A percentile compares a stretch with the other conserved stretches of the same genome.
phyloP scores from a whole-genome alignment of 2,113 vertebrate genomes.

The chimpanzee (Pan troglodytes) region DNA sequence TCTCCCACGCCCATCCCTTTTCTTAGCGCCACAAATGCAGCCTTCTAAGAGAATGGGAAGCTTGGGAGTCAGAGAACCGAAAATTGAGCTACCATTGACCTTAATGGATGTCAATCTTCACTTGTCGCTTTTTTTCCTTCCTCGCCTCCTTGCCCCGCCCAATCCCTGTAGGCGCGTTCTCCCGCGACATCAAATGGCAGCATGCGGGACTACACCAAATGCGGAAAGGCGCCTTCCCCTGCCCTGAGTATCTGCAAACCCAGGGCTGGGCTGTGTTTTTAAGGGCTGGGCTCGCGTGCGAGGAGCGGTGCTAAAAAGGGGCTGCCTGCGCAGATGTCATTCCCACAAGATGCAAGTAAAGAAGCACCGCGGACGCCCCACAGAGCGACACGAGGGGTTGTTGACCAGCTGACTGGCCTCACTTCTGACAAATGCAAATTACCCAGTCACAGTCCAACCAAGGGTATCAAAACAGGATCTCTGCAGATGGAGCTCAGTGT shows the following conservation, averaged over 20 bases:
- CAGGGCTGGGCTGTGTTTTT: fast-evolving
- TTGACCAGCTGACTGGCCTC: neutral
- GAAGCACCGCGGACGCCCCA: fast-evolving
- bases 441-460: neutral
- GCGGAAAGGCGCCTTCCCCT: fast-evolving
- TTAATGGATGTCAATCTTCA: neutral
- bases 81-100: neutral
- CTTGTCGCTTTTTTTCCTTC: neutral
- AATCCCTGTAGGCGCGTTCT: fast-evolving
- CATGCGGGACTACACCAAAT: fast-evolving
- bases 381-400: neutral
- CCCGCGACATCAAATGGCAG: neutral
- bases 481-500: neutral
- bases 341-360: neutral
- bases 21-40: no score
- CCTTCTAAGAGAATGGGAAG: neutral
- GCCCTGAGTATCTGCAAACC: fast-evolving
- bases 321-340: fast-evolving
- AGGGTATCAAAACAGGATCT: neutral
- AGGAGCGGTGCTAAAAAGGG: fast-evolving
- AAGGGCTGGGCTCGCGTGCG: fast-evolving
- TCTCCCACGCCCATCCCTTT: neutral
- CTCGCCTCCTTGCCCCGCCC: fast-evolving
- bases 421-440: neutral
- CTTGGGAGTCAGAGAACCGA: fast-evolving